These are phyloP conservation scores for Bactericera cockerelli DNA, from an alignment of 1,140 invertebrate species.

Conservation along the genomic window DNA sequence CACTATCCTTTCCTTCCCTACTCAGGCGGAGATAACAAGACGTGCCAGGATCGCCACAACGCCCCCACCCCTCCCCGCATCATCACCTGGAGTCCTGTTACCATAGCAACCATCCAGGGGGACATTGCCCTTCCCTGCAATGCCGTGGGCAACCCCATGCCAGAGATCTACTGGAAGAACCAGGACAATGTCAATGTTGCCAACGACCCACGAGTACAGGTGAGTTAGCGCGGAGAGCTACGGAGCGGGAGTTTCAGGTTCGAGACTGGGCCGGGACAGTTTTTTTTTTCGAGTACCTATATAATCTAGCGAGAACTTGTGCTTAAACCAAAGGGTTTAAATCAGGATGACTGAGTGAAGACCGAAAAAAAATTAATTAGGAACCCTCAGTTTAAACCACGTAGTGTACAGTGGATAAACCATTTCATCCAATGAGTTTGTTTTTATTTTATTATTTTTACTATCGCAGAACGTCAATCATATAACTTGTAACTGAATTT, in stretches of 20 bases:
- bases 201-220: constrained; percentile 1
- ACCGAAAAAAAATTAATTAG: no score
- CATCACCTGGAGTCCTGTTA: constrained; percentile 29
- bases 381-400: no score
- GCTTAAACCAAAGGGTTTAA: no score
- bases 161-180: constrained; percentile 48
- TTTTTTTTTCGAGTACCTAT: background rate
- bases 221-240: background rate
- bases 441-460: no score
- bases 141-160: constrained; percentile 41
- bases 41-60: background rate
- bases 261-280: background rate
- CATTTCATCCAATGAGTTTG: no score
- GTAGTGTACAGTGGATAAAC: no score
- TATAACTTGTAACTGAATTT: no score
- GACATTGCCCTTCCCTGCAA: constrained; percentile 53
- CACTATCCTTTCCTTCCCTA: background rate
- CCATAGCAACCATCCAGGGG: constrained; percentile 36
- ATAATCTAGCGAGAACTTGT: background rate
- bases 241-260: constrained; percentile 2
- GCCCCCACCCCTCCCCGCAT: constrained; percentile 28
- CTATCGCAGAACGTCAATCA: no score
- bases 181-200: constrained; percentile 17
- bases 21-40: constrained; percentile 5
- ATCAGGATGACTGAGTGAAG: no score